phyloP scores from a whole-genome alignment of 2,113 vertebrate genomes.

The Elgaria multicarinata region DNA sequence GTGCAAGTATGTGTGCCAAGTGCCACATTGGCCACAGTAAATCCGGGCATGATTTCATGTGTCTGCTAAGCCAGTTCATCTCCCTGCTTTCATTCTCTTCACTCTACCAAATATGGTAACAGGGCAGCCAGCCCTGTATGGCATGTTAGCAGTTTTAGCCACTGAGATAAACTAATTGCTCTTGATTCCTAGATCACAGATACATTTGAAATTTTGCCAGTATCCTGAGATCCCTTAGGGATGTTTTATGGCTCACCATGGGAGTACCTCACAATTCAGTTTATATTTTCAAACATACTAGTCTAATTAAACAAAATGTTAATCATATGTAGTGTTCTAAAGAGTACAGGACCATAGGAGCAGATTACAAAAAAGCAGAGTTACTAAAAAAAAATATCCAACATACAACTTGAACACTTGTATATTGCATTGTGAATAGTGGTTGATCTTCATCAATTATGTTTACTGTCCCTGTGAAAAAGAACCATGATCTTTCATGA shows the following conservation, averaged over 20 bases:
- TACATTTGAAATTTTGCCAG: background rate
- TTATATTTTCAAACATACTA: accelerated
- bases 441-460: background rate
- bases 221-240: background rate
- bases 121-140: background rate
- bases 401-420: background rate
- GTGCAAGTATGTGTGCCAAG: background rate
- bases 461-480: no score
- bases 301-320: background rate
- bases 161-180: background rate
- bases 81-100: background rate
- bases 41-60: background rate
- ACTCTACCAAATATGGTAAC: conserved; percentile 33
- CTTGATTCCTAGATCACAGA: background rate
- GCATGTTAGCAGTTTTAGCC: background rate
- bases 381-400: background rate
- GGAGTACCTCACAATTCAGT: accelerated
- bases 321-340: background rate
- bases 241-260: background rate
- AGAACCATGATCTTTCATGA: background rate
- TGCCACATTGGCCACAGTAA: background rate
- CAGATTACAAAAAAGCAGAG: background rate
- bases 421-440: background rate
- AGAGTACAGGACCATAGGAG: accelerated
- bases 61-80: conserved; percentile 17